Conservation (phyloP, 2,888 invertebrate genomes). For the Bugulina stolonifera region DNA sequence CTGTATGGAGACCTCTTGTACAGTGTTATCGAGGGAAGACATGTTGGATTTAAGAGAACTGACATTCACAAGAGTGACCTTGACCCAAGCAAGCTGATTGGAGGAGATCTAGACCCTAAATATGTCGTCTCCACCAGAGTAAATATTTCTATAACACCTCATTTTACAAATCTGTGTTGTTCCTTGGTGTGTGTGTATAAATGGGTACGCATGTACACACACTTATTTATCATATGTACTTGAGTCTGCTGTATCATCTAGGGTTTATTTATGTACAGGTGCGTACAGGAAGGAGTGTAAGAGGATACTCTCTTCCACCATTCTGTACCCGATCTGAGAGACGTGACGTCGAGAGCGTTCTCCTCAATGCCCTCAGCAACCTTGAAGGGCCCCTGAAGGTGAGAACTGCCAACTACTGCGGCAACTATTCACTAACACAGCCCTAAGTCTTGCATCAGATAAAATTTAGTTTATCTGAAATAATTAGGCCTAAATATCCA, state of each 20-base stretch:
- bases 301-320: slow-evolving; percentile 29
- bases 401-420: too few species aligned
- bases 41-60: slow-evolving; percentile 30
- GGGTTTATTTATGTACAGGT: background rate
- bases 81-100: slow-evolving; percentile 26
- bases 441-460: too few species aligned
- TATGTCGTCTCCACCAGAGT: slow-evolving; percentile 30
- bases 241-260: too few species aligned
- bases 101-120: slow-evolving; percentile 27
- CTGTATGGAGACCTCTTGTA: slow-evolving; percentile 38
- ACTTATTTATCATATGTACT: too few species aligned
- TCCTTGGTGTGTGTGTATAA: too few species aligned
- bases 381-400: slow-evolving; percentile 26
- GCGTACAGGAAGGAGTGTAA: slow-evolving; percentile 29
- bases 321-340: slow-evolving; percentile 28
- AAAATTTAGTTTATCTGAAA: too few species aligned
- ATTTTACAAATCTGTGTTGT: too few species aligned
- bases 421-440: too few species aligned
- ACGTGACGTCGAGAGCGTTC: slow-evolving; percentile 28
- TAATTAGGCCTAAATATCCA: too few species aligned
- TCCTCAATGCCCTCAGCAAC: slow-evolving; percentile 25
- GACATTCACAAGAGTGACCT: slow-evolving; percentile 31
- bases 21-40: slow-evolving; percentile 53
- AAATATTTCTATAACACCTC: too few species aligned
- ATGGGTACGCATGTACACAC: too few species aligned